These are phyloP conservation scores for Pterois miles DNA, from an alignment of 2,797 vertebrate species.

Conservation along the genomic window DNA sequence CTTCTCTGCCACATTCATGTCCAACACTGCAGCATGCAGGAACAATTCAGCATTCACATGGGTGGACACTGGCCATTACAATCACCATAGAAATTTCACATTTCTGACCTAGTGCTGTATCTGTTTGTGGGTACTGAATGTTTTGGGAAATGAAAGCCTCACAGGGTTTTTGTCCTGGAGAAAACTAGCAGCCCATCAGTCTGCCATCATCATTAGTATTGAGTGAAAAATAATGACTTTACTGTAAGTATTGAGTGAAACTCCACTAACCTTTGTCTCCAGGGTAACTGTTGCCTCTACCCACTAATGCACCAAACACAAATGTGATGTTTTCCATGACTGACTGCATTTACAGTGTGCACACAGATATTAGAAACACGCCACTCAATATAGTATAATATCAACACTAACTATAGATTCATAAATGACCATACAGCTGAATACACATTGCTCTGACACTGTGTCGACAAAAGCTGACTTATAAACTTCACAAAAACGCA, in stretches of 20 bases:
- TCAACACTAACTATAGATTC: background rate
- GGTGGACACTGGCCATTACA: background rate
- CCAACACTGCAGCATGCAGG: background rate
- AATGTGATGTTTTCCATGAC: conserved; percentile 31
- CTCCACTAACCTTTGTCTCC: conserved; percentile 65
- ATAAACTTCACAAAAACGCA: background rate
- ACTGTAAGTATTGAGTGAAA: conserved; percentile 69
- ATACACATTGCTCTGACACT: background rate
- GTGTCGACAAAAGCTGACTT: background rate
- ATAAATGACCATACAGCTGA: background rate
- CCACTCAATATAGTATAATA: conserved; percentile 14
- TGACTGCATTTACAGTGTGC: background rate
- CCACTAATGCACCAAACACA: conserved; percentile 51
- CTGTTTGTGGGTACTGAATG: conserved; percentile 49
- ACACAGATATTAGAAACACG: background rate
- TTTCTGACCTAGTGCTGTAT: conserved; percentile 40
- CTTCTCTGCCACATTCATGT: background rate
- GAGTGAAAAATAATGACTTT: conserved; percentile 69
- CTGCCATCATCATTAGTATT: conserved; percentile 52
- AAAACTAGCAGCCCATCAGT: conserved; percentile 42
- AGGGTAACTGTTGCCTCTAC: conserved; percentile 47
- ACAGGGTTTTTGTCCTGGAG: conserved; percentile 45
- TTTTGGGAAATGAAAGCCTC: conserved; percentile 50
- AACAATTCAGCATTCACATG: background rate
- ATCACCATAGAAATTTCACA: background rate